These are phyloP conservation scores for Copidosoma aretas DNA, from an alignment of 2,888 invertebrate species.

Conservation along the genomic window DNA sequence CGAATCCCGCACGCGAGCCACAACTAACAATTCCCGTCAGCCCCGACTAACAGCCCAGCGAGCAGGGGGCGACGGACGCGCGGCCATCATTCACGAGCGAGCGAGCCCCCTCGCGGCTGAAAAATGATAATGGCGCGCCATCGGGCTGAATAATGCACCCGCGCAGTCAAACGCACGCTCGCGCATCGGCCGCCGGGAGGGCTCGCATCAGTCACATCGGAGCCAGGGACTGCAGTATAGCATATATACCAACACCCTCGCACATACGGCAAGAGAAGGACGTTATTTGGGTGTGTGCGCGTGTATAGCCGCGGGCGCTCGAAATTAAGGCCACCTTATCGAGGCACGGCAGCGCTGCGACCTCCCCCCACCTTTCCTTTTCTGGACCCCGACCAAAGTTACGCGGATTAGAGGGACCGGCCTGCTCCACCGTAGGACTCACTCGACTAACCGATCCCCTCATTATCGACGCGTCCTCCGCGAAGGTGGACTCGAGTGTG, in stretches of 20 bases:
- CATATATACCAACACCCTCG: no score
- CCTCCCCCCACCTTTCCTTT: background rate
- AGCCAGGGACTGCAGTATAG: background rate
- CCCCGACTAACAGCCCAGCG: no score
- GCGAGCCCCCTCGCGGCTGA: no score
- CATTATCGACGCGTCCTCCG: background rate
- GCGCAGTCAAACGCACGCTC: no score
- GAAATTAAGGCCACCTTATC: constrained; percentile 41
- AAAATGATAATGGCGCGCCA: no score
- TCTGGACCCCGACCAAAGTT: background rate
- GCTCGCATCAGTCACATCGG: background rate
- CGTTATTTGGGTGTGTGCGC: background rate
- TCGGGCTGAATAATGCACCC: no score
- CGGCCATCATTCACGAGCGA: no score
- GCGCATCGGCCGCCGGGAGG: background rate
- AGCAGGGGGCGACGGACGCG: no score
- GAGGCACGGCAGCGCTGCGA: constrained; percentile 15
- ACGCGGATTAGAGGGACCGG: background rate
- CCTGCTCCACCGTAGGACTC: background rate
- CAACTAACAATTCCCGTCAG: no score
- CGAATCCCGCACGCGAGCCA: no score
- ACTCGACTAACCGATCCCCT: background rate
- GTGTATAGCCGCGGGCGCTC: background rate
- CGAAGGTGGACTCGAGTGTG: no score
- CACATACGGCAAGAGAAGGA: background rate